A percentile compares a stretch with the other conserved stretches of the same genome.
phyloP scores from a whole-genome alignment of 2,797 vertebrate genomes.

The Meriones psammophilus region DNA sequence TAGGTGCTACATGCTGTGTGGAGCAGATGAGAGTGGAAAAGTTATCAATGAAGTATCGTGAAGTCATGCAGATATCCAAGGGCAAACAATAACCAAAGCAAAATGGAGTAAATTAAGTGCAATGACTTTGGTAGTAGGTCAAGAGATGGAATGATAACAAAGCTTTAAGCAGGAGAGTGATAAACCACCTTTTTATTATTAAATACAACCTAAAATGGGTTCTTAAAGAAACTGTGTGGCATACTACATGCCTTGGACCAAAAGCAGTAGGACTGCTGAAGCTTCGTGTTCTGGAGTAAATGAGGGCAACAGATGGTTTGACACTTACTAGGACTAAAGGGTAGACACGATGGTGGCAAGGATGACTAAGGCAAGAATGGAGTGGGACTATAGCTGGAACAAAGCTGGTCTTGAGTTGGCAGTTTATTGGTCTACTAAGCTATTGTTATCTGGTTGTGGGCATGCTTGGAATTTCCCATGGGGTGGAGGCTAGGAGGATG shows the following conservation, averaged over 20 bases:
- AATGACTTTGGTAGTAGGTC: not conserved
- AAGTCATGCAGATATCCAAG: not conserved
- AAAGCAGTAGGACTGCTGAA: not conserved
- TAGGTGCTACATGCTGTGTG: not conserved
- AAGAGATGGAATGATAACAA: not conserved
- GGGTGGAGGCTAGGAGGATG: not conserved
- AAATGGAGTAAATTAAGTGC: not conserved
- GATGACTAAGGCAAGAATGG: not conserved
- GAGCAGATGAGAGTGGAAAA: not conserved
- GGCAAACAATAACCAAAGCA: not conserved
- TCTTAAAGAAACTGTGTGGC: no score
- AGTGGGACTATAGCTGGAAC: not conserved
- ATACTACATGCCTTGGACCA: not conserved
- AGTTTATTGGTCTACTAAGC: not conserved
- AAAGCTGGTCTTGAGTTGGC: not conserved
- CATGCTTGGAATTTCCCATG: conserved; percentile 43
- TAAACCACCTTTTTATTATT: not conserved
- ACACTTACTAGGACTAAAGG: not conserved
- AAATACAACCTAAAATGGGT: not conserved
- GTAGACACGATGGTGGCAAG: not conserved
- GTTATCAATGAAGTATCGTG: not conserved
- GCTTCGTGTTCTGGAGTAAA: not conserved
- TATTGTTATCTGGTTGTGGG: conserved; percentile 22
- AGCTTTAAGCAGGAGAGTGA: not conserved
- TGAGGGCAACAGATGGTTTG: not conserved